Evolutionary conservation across 2,113 vertebrate genomes (phyloP), one percentile per base, ranked within the genome.

Genomic region (Lagenorhynchus albirostris): DNA sequence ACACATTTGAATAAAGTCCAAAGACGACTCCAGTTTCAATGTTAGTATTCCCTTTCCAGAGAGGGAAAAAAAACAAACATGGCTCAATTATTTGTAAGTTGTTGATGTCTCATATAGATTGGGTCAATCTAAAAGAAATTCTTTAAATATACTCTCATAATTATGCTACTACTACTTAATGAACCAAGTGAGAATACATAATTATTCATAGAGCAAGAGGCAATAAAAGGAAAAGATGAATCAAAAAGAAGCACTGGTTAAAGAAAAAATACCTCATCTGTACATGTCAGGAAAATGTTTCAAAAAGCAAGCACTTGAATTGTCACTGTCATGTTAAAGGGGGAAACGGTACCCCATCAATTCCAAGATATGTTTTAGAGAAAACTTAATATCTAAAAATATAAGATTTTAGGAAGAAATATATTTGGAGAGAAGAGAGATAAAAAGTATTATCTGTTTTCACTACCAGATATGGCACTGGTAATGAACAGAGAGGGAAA

Each of bases 1-100:
- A 97, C 76, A 96, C 50, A 87, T 95, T 81, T 97, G 67, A 97
- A 97, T 93, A 89, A 91, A 97, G 25, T 79, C 87, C 41, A 94
- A 95, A 67, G 33, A 89, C 74, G 50, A 89, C 47, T 93, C 36
- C 31, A 80, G 60, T 71, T 95, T 94, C 77, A 90, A 21, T 81
- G 70, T 55, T 80, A 85, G 53, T 50, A 88, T 50, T 90, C 95
- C 33, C 74, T 67, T 96, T 90, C 36, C 1, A 44, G 55, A 53
- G 4, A 29, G 31, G 4, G 17, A 89, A 67, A 20, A 76, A 1
- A 82, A 53, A 60, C 21, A 85, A 73, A 36, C 26, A 76, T 68
- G 38, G 15, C 88, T 88, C 76, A 77, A 47, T 94, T 94, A 89
- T 67, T 83, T 50, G 26, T 83, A 76, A 79, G n/a, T 13, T 88